Base-by-base conservation (phyloP, 1,140 invertebrate genomes). In the Phymorhynchus buccinoides region DNA sequence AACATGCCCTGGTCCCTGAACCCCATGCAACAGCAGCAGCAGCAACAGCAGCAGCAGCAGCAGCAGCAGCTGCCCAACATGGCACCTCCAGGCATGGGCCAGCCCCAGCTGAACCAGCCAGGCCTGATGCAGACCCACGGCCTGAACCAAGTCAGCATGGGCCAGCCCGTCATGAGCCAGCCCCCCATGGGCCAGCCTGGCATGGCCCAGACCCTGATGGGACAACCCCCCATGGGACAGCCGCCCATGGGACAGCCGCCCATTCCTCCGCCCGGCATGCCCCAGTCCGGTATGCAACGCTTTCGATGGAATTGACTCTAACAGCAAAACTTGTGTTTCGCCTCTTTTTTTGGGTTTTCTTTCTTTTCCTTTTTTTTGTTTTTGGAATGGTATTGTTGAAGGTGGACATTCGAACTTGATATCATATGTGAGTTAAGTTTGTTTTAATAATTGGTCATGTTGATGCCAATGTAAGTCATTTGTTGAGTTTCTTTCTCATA, bases 21-120 rank as follows among this genome's bases (percentile, higher is more conserved):
- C 79, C 37, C 78, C 30, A 81, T 85, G 79, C 56, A 81, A 80
- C 41, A 16, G 35, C 42, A 73, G 32, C 22, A 35, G n/a, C 62
- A 71, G 32, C 56, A 83, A 30, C 37, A 39, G 27, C 14, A 41
- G 73, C 4, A 39, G 3, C 73, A 75, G 73, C 73, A 35, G 7
- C 16, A 22, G 7, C 39, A 41, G 73, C 14, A 7, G 37, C 71
- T 41, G 71, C 37, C 73, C 2, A 27, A 6, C 22, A 75, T 75
- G 73, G 9, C 14, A n/a, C 73, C 14, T 27, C 14, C 73, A 35
- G 18, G 73, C 73, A 41, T 75, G 73, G 35, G 12, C 18, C 73
- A 75, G 73, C 73, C 37, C 1, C 37, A 39, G 16, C 39, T 41
- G 73, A 27, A 1, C 32, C 73, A 71, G 30, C 56, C 56, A 27